Base-by-base conservation (phyloP, 2,797 vertebrate genomes). In the Apogon hyalosoma region DNA sequence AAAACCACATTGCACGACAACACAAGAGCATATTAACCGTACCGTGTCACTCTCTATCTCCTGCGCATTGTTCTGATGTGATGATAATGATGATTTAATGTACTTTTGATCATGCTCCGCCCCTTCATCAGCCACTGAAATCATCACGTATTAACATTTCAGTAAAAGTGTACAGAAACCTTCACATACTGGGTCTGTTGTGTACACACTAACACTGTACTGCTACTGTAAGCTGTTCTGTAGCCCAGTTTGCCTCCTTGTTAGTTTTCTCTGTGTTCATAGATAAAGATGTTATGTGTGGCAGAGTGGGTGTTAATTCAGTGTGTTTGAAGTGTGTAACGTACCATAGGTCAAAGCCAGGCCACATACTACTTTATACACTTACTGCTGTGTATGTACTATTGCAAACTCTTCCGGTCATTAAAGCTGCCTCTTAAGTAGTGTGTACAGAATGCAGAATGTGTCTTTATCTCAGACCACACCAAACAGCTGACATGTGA, bases 311-410 rank as follows among this genome's bases (percentile, higher is more conserved):
- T 50, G 31, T 50, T 74, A 50, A 79, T 77, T 49, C 64, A 65
- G 71, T 52, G 38, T 43, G 33, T 76, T 63, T 71, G 59, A 85
- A 63, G 63, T 83, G 19, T 48, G 54, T 45, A 58, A 59, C 51
- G 69, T 67, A 42, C 15, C 28, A 53, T 12, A 63, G 79, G 80
- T 85, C 78, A 86, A 19, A 47, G 10, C 16, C 48, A 66, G 83
- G 73, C 46, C 57, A 53, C 33, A 13, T 4, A 57, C 39, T 12
- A 3, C 49, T 48, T 54, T 33, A 60, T 12, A 24, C 19, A 39
- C 31, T 18, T 7, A 2, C 40, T 48, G 49, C n/a, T n/a, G n/a
- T n/a, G n/a, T n/a, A n/a, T n/a, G n/a, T n/a, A n/a, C n/a, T n/a
- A n/a, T n/a, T n/a, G n/a, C 45, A 40, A 42, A 21, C 18, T 48